Conservation (phyloP, 2,888 invertebrate species). For the Brachyptera putata region DNA sequence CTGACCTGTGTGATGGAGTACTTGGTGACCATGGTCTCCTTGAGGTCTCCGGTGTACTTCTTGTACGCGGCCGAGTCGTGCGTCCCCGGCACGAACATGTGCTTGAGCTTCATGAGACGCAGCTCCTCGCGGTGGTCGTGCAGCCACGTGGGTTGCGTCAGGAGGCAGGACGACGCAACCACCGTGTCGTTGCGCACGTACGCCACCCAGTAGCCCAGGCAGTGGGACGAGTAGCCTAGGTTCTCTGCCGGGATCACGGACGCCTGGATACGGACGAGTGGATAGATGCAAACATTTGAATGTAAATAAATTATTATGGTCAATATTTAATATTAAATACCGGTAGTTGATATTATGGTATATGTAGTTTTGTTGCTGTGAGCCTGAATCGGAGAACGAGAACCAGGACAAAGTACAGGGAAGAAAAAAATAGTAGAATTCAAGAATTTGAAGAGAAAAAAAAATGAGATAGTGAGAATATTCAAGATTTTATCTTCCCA, state of each 20-base stretch:
- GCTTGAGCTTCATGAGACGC: constrained; percentile 48
- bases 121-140: constrained; percentile 46
- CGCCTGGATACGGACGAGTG: no score
- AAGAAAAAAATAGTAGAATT: no score
- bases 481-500: no score
- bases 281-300: no score
- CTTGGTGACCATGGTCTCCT: constrained; percentile 46
- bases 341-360: no score
- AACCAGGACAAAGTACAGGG: no score
- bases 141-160: constrained; percentile 58
- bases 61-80: constrained; percentile 63
- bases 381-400: no score
- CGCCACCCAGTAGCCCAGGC: constrained; percentile 28
- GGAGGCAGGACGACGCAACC: constrained; percentile 46
- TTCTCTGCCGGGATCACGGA: background rate
- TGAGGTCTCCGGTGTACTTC: constrained; percentile 36
- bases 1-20: constrained; percentile 50
- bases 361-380: no score
- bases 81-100: constrained; percentile 64
- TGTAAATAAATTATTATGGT: no score
- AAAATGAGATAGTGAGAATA: no score
- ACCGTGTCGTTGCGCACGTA: constrained; percentile 22
- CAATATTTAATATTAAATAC: no score
- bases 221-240: constrained; percentile 11
- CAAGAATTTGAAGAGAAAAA: no score